Evolutionary conservation across 2,797 vertebrate genomes (phyloP), one percentile per base, ranked within the genome.

Genomic region (Corythornis leucogaster): DNA sequence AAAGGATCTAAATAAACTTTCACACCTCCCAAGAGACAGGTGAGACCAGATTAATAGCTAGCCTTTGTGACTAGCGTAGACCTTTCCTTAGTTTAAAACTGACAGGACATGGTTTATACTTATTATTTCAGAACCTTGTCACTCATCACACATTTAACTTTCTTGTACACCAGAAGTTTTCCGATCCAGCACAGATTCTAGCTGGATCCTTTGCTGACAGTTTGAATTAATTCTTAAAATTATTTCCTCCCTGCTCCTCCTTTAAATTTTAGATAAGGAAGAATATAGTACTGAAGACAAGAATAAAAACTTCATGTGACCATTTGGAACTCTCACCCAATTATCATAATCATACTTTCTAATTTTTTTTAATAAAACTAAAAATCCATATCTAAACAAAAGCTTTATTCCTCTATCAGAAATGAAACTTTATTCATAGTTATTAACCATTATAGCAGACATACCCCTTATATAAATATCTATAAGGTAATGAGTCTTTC

Each of bases 401-500:
- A 89, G 86, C 85, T 89, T 85, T 94, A 92, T 87, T 94, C 95
- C 79, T 92, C 50, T 94, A 82, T 96, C 95, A 96, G 67, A 93
- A 93, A 94, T 90, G 88, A 94, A 95, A 97, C 67, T 94, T 94
- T 94, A 75, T 94, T 93, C 89, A 92, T 85, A 92, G 94, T 94
- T 97, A 97, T 95, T 97, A 97, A 95, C 94, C 81, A 92, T 93
- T 95, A 95, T 89, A 90, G 87, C 43, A 97, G 90, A 93, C 84
- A 94, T 95, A 92, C 80, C 87, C 86, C 89, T 96, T 93, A 96
- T 96, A 97, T 96, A 97, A 94, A 97, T 97, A 97, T 95, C 95
- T 94, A 96, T 94, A 96, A 97, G 97, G 97, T 97, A 97, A 97
- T 97, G 96, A 97, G 96, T 97, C 95, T 97, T 97, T 97, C 95